Conservation (phyloP, 2,888 invertebrate species). For the Noctua pronuba region DNA sequence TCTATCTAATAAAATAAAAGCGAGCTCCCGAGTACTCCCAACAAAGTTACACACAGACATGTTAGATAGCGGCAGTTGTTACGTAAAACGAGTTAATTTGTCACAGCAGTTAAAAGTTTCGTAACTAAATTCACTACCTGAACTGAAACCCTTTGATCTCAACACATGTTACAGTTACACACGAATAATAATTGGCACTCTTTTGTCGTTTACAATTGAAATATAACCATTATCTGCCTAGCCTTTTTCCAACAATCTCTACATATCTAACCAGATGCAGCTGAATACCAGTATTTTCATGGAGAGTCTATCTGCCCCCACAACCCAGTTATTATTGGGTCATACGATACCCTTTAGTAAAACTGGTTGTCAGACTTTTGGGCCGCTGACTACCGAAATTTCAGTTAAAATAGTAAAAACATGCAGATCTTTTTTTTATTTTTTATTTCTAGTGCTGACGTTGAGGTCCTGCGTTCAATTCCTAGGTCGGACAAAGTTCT, state of each 20-base stretch:
- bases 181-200: not conserved
- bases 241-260: too few relatives aligned
- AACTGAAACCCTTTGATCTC: not conserved
- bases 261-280: too few relatives aligned
- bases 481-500: not conserved
- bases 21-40: not conserved
- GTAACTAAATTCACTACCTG: not conserved
- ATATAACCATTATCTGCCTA: too few relatives aligned
- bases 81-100: slow-evolving; percentile 1
- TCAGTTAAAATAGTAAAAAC: too few relatives aligned
- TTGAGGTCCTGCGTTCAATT: not conserved
- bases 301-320: too few relatives aligned
- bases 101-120: slow-evolving; percentile 1
- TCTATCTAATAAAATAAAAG: not conserved
- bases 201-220: not conserved
- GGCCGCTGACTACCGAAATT: too few relatives aligned
- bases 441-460: too few relatives aligned
- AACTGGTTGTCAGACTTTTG: too few relatives aligned
- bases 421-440: too few relatives aligned
- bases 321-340: too few relatives aligned
- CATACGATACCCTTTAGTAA: too few relatives aligned
- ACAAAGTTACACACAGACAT: not conserved
- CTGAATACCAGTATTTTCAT: too few relatives aligned
- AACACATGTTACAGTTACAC: not conserved
- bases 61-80: not conserved